Evolutionary conservation across 2,113 vertebrate genomes (phyloP), one percentile per base, ranked within the genome.

Genomic region (Cavia porcellus): DNA sequence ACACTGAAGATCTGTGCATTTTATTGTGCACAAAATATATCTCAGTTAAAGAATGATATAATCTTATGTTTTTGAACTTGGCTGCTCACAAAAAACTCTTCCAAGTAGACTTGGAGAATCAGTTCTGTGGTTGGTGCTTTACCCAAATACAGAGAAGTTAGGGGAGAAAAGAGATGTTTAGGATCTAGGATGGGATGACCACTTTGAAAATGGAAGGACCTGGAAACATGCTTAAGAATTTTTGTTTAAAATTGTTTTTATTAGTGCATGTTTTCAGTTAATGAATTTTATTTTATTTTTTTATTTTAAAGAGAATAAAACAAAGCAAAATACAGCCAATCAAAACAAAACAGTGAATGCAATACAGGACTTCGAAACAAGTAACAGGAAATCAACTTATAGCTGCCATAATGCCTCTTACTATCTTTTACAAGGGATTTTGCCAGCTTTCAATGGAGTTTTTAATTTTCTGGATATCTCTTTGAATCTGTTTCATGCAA

Each of bases 41-140:
- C 38, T 92, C 45, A 77, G 38, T 94, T 64, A 96, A 96, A 95
- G 24, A 87, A 92, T 32, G n/a, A 12, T 59, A 74, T 70, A 59
- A 72, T 92, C 25, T 90, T 55, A 14, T 74, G 14, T 50, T 86
- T 94, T 92, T 89, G 9, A 95, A 86, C 30, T 45, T 93, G 42
- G 66, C 14, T 86, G 15, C 45, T 95, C 74, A 86, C 86, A 79
- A 57, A 35, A 77, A 17, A n/a, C 52, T 64, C 86, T 89, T 74
- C 83, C 70, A 90, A 83, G 15, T 57, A 57, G 55, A 57, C 55
- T 70, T 75, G 30, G 28, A 22, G 22, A 28, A 45, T 62, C 19
- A 55, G 38, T 42, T 66, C 47, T 25, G 20, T 14, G 13, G 5
- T 28, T 32, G 13, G 35, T 62, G 24, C 10, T 83, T 6, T 10